Evolutionary conservation across 35 echinoderm and acorn worm species (phyloP).

Genomic region (Lytechinus variegatus): DNA sequence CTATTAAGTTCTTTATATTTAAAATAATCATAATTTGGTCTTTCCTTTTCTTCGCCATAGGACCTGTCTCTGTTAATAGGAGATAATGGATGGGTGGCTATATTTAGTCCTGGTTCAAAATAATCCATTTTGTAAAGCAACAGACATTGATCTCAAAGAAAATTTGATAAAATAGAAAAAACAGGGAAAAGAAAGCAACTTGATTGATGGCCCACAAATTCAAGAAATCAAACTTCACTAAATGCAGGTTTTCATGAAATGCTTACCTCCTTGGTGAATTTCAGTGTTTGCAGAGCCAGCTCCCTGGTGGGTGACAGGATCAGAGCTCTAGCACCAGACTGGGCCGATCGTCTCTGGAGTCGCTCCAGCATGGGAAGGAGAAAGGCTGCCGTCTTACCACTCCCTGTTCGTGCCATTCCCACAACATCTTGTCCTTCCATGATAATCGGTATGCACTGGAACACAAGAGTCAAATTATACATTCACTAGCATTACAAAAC

Average conservation of each 20-base stretch:
- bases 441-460: conserved; percentile 87
- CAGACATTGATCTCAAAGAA: no score
- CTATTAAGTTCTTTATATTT: no score
- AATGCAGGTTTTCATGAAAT: neutral
- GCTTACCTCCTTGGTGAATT: conserved; percentile 97
- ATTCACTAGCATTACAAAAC: no score
- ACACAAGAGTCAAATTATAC: conserved; percentile 7
- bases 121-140: no score
- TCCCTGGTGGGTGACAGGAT: conserved; percentile 93
- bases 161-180: no score
- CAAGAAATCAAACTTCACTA: neutral
- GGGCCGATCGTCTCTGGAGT: conserved; percentile 64
- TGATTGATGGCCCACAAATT: neutral
- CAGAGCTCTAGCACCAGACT: conserved; percentile 81
- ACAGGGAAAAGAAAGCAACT: neutral
- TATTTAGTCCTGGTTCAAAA: no score
- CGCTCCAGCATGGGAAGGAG: conserved; percentile 91
- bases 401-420: conserved; percentile 97
- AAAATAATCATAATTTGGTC: no score
- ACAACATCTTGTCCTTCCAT: conserved; percentile 98
- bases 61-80: no score
- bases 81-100: no score
- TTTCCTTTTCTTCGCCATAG: no score
- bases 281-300: conserved; percentile 92
- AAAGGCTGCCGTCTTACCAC: conserved; percentile 95